phyloP scores from a whole-genome alignment of 2,113 vertebrate species.

The Lucifuga dentata region DNA sequence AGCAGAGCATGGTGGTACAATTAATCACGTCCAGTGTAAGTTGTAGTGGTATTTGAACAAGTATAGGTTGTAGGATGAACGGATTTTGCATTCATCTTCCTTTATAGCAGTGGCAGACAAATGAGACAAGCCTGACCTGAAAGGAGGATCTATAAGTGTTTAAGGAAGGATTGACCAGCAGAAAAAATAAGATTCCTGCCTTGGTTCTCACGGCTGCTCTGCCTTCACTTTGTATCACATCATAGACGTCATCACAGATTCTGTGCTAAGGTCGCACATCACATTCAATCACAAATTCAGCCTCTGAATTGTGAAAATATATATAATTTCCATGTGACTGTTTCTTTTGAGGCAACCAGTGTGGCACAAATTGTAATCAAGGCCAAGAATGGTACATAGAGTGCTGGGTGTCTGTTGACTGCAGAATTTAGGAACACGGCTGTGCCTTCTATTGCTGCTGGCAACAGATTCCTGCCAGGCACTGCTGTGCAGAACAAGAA shows the following conservation, averaged over 20 bases:
- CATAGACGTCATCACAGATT: background rate
- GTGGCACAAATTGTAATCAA: slow-evolving; percentile 67
- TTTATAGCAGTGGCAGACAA: slow-evolving; percentile 45
- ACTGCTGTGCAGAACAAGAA: slow-evolving; percentile 70
- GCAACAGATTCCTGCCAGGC: slow-evolving; percentile 60
- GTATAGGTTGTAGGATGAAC: slow-evolving; percentile 22
- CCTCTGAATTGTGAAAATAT: slow-evolving; percentile 44
- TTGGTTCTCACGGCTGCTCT: background rate
- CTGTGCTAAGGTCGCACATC: slow-evolving; percentile 14
- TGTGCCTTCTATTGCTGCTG: slow-evolving; percentile 63
- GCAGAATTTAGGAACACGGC: slow-evolving; percentile 62
- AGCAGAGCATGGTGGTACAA: slow-evolving; percentile 37
- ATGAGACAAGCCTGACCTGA: slow-evolving; percentile 64
- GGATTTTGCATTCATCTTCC: slow-evolving; percentile 47
- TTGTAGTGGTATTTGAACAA: slow-evolving; percentile 41
- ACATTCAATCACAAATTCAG: slow-evolving; percentile 14
- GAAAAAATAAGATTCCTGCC: slow-evolving; percentile 31
- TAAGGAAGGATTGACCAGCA: slow-evolving; percentile 29
- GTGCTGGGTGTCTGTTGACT: slow-evolving; percentile 64
- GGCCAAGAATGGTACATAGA: slow-evolving; percentile 51
- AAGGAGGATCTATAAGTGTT: slow-evolving; percentile 60
- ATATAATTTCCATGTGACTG: slow-evolving; percentile 41
- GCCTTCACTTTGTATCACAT: slow-evolving; percentile 3
- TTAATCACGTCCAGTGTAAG: slow-evolving; percentile 63
- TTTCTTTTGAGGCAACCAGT: slow-evolving; percentile 38